Base-by-base conservation (phyloP, 2,888 invertebrate species). In the Hydropsyche betteni region DNA sequence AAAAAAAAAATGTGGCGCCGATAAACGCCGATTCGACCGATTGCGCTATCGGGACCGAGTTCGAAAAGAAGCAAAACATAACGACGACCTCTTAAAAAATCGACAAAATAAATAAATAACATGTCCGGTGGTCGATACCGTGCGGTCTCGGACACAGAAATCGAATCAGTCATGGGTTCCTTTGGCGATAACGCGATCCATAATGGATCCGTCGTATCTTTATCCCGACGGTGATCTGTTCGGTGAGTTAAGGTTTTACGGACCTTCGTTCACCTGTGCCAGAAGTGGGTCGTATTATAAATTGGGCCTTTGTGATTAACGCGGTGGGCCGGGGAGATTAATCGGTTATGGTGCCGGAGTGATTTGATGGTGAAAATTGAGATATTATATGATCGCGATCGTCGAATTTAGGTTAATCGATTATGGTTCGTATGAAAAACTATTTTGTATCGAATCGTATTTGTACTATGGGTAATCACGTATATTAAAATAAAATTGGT, bases 291-390 rank as follows among this genome's bases (percentile, higher is more conserved):
- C 70, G 12, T 24, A 58, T n/a, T 61, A 44, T 70, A 61, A 61
- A 61, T 34, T 58, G 44, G 75, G 70, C 55, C 50, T 44, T 72
- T 74, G 72, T 76, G 78, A 78, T 76, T 78, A 78, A 78, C 76
- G 70, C 33, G 55, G 70, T 68, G 36, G 61, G 50, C 44, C 53
- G 74, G 10, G 74, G 69, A 44, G 64, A 78, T 78, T 76, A 76
- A 76, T 78, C 78, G 76, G 61, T 14, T 24, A 14, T 44, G 44
- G 10, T 44, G 44, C 10, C 10, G 44, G 10, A 8, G 44, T 8
- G 44, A 44, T 44, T 44, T 4, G 6, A 10, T 44, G 44, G 6
- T 44, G 44, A 44, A 44, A 44, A 44, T 44, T 44, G 44, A 44
- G 44, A 44, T 10, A 10, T 44, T 6, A 44, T 44, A 44, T 10